Base-by-base conservation (phyloP, 1,140 invertebrate species). In the Drosophila setifemur region DNA sequence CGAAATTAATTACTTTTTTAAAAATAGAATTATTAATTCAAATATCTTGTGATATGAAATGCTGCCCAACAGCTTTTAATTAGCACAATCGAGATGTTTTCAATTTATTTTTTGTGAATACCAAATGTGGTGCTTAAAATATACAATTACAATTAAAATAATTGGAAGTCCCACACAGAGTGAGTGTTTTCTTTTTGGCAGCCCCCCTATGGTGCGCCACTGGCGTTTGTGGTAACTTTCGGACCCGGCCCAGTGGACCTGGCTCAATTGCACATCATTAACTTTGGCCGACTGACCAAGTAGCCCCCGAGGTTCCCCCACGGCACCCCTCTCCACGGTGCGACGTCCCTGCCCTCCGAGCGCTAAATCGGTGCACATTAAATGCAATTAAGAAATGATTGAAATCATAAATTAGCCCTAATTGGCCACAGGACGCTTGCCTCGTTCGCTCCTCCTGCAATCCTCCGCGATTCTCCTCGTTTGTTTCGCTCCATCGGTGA, bases 371-470 rank as follows among this genome's bases (percentile, higher is more conserved):
- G 55, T 85, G 81, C 79, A 86, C 79, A 85, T 85, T 85, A 85
- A 85, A 85, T 79, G 79, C 79, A 85, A 85, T 85, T 85, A 85
- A 85, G 79, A 85, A 86, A 85, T 85, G 79, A 85, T 85, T 85
- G 79, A 85, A 85, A 85, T 85, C 79, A 85, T 85, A 85, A 85
- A 85, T 85, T 85, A 85, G 48, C 79, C 81, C 66, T 85, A 85
- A 85, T 85, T 85, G 79, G 79, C 78, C 78, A 73, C 70, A 70
- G 78, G 73, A 78, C 73, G 70, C 44, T 49, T n/a, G 28, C 54
- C 29, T 26, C 9, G 39, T 16, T 23, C 7, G 37, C 26, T 16
- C 1, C 21, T 11, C 23, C 28, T 47, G 2, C 11, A 9, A 16
- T 40, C 16, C 21, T 33, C 12, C n/a, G n/a, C n/a, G 33, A 35